These are phyloP conservation scores for Pachyseris speciosa DNA, from an alignment of 64 coral and sea anemone species.

Conservation along the genomic window DNA sequence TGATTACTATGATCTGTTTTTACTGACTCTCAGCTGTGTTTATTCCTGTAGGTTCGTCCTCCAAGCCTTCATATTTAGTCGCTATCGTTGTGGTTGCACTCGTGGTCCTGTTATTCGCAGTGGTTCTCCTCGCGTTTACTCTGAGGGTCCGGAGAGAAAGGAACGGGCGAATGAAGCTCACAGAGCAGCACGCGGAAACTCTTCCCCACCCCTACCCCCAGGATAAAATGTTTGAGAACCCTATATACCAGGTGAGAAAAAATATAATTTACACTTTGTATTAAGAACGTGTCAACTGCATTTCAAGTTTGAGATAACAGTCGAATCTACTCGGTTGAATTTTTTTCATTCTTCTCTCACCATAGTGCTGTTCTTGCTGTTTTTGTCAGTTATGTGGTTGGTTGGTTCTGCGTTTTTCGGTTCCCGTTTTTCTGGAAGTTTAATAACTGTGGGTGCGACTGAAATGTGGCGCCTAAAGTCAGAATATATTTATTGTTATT, in stretches of 20 bases:
- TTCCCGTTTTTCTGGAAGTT: too few species aligned
- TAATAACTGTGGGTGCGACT: too few species aligned
- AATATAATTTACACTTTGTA: background rate
- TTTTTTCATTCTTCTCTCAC: too few species aligned
- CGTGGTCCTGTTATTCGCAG: background rate
- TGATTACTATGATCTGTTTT: background rate
- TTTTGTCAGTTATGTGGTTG: too few species aligned
- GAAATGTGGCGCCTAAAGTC: too few species aligned
- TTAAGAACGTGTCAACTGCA: background rate
- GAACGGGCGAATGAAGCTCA: constrained; percentile 79
- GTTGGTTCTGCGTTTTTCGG: too few species aligned
- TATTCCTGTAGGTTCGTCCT: background rate
- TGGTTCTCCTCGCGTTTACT: background rate
- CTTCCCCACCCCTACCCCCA: constrained; percentile 69
- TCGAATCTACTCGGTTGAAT: too few species aligned
- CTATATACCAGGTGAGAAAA: constrained; percentile 77
- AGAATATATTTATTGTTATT: too few species aligned
- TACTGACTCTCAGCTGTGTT: constrained; percentile 1
- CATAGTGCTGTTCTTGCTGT: too few species aligned
- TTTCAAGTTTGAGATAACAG: too few species aligned
- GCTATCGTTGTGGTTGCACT: constrained; percentile 47
- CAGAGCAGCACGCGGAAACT: constrained; percentile 58
- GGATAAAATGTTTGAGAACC: constrained; percentile 85
- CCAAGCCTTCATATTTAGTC: constrained; percentile 1
- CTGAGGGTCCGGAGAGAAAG: constrained; percentile 4